A percentile compares a stretch with the other conserved stretches of the same genome.
Conservation (phyloP, 2,113 vertebrate genomes). For the Cnemophilus loriae region DNA sequence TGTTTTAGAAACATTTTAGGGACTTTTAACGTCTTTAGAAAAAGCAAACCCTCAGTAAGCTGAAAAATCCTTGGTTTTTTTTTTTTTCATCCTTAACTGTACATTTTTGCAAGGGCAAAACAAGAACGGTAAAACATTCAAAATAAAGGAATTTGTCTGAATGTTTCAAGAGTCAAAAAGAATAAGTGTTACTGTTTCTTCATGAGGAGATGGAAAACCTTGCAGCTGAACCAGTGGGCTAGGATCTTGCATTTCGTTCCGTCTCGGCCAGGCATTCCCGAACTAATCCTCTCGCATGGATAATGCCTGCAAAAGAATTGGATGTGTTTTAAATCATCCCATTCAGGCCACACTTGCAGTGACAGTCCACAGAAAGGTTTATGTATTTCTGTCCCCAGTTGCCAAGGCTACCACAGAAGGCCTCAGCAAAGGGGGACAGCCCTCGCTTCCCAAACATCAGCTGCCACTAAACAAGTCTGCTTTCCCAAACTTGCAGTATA, state of each 20-base stretch:
- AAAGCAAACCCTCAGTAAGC: slow-evolving; percentile 44
- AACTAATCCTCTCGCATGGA: slow-evolving; percentile 93
- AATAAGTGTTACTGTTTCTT: slow-evolving; percentile 13
- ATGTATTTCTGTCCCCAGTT: neutral
- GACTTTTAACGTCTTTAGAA: slow-evolving; percentile 19
- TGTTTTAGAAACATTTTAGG: slow-evolving; percentile 37
- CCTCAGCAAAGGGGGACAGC: neutral
- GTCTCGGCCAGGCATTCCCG: slow-evolving; percentile 97
- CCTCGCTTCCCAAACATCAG: neutral
- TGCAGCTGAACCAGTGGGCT: slow-evolving; percentile 50
- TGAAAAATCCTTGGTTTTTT: slow-evolving; percentile 24
- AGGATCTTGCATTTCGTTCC: slow-evolving; percentile 93
- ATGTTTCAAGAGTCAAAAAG: slow-evolving; percentile 32
- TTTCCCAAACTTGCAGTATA: neutral
- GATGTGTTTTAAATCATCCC: neutral
- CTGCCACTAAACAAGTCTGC: neutral
- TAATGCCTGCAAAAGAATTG: slow-evolving; percentile 81
- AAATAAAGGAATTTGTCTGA: slow-evolving; percentile 45
- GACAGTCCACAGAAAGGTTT: neutral
- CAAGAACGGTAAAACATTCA: slow-evolving; percentile 15
- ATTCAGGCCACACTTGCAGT: neutral
- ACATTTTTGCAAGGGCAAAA: slow-evolving; percentile 37
- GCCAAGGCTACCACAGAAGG: neutral
- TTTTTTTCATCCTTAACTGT: slow-evolving; percentile 37
- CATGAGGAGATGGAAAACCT: neutral